Conservation (phyloP, 2,888 invertebrate species). For the Loripinus fragilis region DNA sequence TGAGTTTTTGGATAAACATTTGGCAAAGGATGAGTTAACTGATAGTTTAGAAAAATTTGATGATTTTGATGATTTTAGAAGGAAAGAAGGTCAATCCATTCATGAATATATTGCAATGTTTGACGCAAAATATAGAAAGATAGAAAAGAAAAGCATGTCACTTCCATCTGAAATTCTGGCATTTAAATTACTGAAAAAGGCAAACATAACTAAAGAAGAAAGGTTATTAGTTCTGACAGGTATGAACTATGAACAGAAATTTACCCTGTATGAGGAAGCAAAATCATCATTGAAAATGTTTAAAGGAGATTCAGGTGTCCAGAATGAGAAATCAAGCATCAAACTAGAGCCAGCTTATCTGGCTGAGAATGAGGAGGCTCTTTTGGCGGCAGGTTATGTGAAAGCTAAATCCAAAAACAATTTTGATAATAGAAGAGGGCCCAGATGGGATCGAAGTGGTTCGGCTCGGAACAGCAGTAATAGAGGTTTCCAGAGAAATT, state of each 20-base stretch:
- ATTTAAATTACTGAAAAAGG: neutral
- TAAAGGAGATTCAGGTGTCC: too few relatives aligned
- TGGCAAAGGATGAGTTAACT: neutral
- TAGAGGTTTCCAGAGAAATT: too few relatives aligned
- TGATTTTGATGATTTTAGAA: neutral
- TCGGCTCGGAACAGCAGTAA: too few relatives aligned
- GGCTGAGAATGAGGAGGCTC: too few relatives aligned
- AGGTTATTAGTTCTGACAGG: neutral
- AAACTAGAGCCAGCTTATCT: too few relatives aligned
- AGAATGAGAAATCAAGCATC: too few relatives aligned
- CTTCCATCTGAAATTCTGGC: neutral
- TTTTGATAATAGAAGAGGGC: too few relatives aligned
- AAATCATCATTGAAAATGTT: too few relatives aligned
- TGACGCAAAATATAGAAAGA: neutral
- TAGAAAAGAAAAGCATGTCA: neutral
- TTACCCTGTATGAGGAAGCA: neutral
- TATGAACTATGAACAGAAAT: neutral
- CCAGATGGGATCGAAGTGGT: too few relatives aligned
- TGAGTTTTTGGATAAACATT: neutral
- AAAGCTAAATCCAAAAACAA: too few relatives aligned
- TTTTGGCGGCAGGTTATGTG: too few relatives aligned
- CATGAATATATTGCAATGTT: neutral
- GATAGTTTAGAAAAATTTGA: neutral
- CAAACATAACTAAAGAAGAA: neutral
- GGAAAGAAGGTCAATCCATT: neutral